Evolutionary conservation across 2,888 invertebrate genomes (phyloP), one percentile per base, ranked within the genome.

Genomic region (Cremastinae sp.): DNA sequence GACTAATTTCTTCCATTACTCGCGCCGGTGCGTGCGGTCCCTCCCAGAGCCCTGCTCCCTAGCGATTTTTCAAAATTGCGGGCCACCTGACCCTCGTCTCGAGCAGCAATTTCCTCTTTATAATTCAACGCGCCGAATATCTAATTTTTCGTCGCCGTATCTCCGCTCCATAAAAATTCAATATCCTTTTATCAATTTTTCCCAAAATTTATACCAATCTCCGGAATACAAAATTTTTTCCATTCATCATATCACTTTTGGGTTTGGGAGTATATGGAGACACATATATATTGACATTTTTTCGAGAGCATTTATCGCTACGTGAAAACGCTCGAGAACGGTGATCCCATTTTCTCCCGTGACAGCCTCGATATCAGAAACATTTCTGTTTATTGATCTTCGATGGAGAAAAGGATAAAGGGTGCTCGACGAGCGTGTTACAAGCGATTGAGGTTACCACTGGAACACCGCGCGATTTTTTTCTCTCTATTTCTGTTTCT

Each of bases 1-100:
- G 66, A 69, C 58, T 66, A 66, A 75, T 75, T 56, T 49, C 62
- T 36, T 65, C 61, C 43, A 41, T 61, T 64, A 69, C 51, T n/a
- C n/a, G n/a, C n/a, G n/a, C 22, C 16, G 28, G 16, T 43, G 14
- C 28, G 28, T 28, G 41, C 54, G 53, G 16, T 34, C 34, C 49
- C 56, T 62, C 61, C 71, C 61, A 65, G 47, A 59, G 59, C 47
- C 54, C 36, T 41, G 47, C 51, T 20, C 49, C 20, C 16, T 51
- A 20, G 56, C 41, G 45, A 9, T n/a, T 59, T 38, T 38, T 65
- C 8, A 59, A 59, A 65, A 65, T 58, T 34, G 51, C 45, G 16
- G 47, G 28, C 28, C 68, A 68, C 74, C 74, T 68, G 68, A 22
- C 36, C 34, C 28, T 64, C 18, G 49, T 14, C 10, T 51, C 18